phyloP scores from a whole-genome alignment of 2,113 vertebrate species.

The Hucho hucho region DNA sequence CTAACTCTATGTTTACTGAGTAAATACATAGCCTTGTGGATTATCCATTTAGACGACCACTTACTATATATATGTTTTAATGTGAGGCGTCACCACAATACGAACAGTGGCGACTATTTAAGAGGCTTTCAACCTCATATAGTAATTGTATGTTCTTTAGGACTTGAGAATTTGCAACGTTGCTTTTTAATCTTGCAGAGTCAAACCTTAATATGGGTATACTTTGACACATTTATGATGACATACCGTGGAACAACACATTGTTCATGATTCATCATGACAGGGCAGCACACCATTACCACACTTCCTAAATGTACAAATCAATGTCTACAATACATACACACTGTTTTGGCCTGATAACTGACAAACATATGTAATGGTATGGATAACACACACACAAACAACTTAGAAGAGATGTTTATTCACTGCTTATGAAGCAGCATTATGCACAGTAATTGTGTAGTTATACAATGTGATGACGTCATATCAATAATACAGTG shows the following conservation, averaged over 20 bases:
- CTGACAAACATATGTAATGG: neutral
- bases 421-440: too few species aligned
- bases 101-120: slow-evolving; percentile 30
- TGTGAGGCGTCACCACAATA: slow-evolving; percentile 18
- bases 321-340: slow-evolving; percentile 19
- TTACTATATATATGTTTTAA: slow-evolving; percentile 8
- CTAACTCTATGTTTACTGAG: slow-evolving; percentile 24
- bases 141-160: slow-evolving; percentile 23
- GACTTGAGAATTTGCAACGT: neutral
- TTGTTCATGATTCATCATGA: too few species aligned
- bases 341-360: too few species aligned
- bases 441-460: too few species aligned
- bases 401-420: too few species aligned
- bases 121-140: slow-evolving; percentile 40
- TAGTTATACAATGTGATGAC: too few species aligned
- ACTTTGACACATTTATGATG: slow-evolving; percentile 11
- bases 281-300: too few species aligned
- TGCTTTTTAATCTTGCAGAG: slow-evolving; percentile 24
- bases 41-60: slow-evolving; percentile 20
- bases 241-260: too few species aligned
- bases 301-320: slow-evolving; percentile 12
- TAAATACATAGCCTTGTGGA: slow-evolving; percentile 41
- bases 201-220: slow-evolving; percentile 20
- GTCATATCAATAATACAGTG: too few species aligned
- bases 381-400: too few species aligned